Evolutionary conservation across 2,113 vertebrate species (phyloP).

Genomic region (Regulus satrapa): DNA sequence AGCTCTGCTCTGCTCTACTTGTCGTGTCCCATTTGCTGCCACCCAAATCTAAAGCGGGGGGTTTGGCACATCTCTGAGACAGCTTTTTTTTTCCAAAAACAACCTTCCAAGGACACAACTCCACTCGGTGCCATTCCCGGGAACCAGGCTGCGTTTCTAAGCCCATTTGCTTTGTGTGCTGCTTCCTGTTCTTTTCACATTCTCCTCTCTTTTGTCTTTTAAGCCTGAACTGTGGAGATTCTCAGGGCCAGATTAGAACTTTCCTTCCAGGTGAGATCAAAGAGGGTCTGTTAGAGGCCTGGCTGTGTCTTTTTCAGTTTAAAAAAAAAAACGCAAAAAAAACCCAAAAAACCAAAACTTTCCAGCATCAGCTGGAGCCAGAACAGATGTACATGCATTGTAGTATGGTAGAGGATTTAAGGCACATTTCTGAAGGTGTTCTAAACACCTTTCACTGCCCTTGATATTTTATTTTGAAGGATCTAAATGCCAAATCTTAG

Average conservation of each 20-base stretch:
- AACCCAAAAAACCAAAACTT: slow-evolving; percentile 9
- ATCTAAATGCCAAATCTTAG: background rate
- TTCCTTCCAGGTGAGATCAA: slow-evolving; percentile 72
- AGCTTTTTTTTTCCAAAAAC: background rate
- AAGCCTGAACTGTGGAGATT: slow-evolving; percentile 41
- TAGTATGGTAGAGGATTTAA: background rate
- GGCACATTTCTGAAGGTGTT: background rate
- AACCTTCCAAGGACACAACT: slow-evolving; percentile 14
- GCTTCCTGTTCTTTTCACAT: slow-evolving; percentile 51
- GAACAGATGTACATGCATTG: background rate
- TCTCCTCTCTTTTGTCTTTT: slow-evolving; percentile 54
- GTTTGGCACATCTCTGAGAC: slow-evolving; percentile 2
- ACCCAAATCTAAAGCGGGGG: background rate
- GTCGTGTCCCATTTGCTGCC: background rate
- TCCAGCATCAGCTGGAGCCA: slow-evolving; percentile 39
- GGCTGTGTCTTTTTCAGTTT: background rate
- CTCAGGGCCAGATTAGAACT: slow-evolving; percentile 22
- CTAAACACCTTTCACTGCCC: background rate
- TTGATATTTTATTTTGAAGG: background rate
- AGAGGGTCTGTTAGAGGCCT: slow-evolving; percentile 15
- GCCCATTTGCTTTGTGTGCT: slow-evolving; percentile 32
- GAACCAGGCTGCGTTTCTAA: slow-evolving; percentile 11
- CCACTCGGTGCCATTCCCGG: background rate
- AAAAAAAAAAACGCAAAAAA: too few relatives aligned
- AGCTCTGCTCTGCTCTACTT: background rate